Percentiles rank a stretch among this genome's conserved stretches.
Conservation (phyloP, 2,888 invertebrate genomes). For the Orgyia antiqua region DNA sequence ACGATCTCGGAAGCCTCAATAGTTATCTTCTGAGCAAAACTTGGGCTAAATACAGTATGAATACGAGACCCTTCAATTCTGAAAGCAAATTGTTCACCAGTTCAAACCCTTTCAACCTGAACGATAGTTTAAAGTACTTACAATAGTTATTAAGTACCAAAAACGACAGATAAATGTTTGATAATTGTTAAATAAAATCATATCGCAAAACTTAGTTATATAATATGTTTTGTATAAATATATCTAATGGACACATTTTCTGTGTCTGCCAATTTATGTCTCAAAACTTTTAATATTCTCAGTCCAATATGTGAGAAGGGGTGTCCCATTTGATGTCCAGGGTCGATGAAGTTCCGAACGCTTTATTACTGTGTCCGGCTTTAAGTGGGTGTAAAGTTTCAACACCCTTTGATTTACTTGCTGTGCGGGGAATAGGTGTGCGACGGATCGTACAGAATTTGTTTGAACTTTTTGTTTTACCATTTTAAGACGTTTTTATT, state of each 20-base stretch:
- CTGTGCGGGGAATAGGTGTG: conserved; percentile 63
- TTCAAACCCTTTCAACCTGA: neutral
- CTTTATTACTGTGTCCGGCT: conserved; percentile 78
- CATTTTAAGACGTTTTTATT: conserved; percentile 41
- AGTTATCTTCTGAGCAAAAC: no score
- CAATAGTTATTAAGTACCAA: no score
- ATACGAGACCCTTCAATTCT: conserved; percentile 28
- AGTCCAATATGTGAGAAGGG: conserved; percentile 65
- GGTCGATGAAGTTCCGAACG: conserved; percentile 72
- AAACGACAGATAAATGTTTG: no score
- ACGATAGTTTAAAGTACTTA: conserved; percentile 45
- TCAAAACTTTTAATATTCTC: conserved; percentile 69
- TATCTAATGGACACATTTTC: no score
- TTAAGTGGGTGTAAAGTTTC: conserved; percentile 79
- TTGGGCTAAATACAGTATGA: no score
- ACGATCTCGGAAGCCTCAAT: no score
- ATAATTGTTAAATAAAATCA: no score
- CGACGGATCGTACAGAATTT: conserved; percentile 53
- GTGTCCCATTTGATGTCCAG: conserved; percentile 72
- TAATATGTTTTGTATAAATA: no score
- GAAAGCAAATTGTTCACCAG: neutral
- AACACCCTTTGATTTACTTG: conserved; percentile 78
- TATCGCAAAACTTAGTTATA: no score
- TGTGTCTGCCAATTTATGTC: conserved; percentile 44
- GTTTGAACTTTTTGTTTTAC: conserved; percentile 56